Evolutionary conservation across 1,140 invertebrate genomes (phyloP).

Genomic region (Pachypeltis micranthus): DNA sequence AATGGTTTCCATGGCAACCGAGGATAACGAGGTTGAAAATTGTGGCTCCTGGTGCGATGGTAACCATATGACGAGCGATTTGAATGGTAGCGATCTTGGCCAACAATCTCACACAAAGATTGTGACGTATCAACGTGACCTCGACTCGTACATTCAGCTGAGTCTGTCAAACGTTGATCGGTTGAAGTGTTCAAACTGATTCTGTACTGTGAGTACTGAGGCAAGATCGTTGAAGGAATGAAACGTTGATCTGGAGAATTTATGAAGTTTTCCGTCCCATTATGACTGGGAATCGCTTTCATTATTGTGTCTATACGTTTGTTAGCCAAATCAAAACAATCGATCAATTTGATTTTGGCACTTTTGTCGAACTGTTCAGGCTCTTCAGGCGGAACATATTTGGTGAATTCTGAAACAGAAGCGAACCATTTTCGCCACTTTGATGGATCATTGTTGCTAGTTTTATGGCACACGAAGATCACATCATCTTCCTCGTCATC

Average conservation of each 20-base stretch:
- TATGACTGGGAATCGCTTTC: background rate
- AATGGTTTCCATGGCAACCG: too few relatives aligned
- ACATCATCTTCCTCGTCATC: background rate
- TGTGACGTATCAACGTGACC: background rate
- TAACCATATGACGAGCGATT: background rate
- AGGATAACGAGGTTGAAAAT: too few relatives aligned
- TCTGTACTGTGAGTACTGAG: background rate
- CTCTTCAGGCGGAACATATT: slow-evolving; percentile 25
- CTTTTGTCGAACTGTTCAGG: slow-evolving; percentile 33
- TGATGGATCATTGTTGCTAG: background rate
- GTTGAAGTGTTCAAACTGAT: background rate
- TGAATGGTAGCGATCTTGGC: background rate
- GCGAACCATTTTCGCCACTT: background rate
- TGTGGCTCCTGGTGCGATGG: background rate
- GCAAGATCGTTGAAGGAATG: background rate
- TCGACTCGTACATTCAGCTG: too few relatives aligned
- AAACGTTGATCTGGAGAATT: background rate
- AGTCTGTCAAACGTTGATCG: too few relatives aligned
- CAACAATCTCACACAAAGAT: background rate
- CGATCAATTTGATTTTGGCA: slow-evolving; percentile 19
- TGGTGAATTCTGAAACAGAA: slow-evolving; percentile 17
- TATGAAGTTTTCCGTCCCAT: background rate
- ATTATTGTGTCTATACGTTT: background rate
- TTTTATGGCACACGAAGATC: background rate
- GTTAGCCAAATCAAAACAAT: background rate